Base-by-base conservation (phyloP, 2,113 vertebrate genomes). In the Oncorhynchus mykiss region DNA sequence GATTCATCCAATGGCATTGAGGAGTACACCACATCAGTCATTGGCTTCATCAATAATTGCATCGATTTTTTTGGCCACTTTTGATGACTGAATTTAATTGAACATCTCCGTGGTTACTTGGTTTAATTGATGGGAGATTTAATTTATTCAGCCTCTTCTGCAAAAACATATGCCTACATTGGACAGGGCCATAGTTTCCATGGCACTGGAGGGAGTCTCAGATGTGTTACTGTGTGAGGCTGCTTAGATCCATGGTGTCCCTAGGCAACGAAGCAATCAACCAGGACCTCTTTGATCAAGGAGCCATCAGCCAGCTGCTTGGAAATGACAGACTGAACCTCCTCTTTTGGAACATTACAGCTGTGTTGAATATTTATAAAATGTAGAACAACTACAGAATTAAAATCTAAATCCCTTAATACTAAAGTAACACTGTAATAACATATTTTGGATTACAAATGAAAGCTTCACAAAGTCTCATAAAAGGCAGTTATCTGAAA, bases 241-340 rank as follows among this genome's bases (percentile, higher is more conserved):
- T 93, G 5, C 86, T 99, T 80, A 92, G 95, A 76, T 87, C 93
- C 9, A 85, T 97, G 85, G 91, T 91, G 25, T 91, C 91, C 34
- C 81, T 91, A 60, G 89, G 92, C 3, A 86, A 96, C 54, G 93
- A 94, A 0, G 66, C 82, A 5, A 79, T 98, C 75, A 95, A 89
- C 79, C 83, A 86, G 64, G 95, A 96, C 84, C 93, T 99, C 13
- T 96, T 94, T 89, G 95, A 97, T 80, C 96, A 95, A 78, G 94
- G 95, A 73, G 78, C 88, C 84, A 94, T 99, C 88, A 86, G 74
- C 72, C 94, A 96, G 75, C 89, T 99, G 0, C 87, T 95, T 31
- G 96, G 97, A 98, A 92, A 93, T 67, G 29, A 76, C 49, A 6
- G 4, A 3, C 62, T 49, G 64, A 39, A 72, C 65, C 16, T 29